Base-by-base conservation (phyloP, 2,113 vertebrate species). In the Merops nubicus region DNA sequence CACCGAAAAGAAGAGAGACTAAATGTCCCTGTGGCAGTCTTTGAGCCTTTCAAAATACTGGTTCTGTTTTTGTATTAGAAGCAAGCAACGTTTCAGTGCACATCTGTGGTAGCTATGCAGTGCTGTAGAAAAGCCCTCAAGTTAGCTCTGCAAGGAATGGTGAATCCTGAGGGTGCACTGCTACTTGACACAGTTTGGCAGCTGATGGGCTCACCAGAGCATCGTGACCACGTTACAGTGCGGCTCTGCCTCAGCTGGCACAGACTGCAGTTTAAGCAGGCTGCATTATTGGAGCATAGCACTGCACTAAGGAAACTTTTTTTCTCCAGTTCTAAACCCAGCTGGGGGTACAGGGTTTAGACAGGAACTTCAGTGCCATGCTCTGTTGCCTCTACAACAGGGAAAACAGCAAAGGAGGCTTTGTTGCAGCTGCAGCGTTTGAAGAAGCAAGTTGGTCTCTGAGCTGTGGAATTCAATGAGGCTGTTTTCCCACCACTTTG, bases 171-270 rank as follows among this genome's bases (percentile, higher is more conserved):
- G 76, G 47, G 17, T 3, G 1, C 15, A 2, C 34, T 50, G 74
- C 69, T 70, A 1, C 82, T 57, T 9, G 31, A 11, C 45, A 40
- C 28, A 15, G 31, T 68, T 31, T 25, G 70, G 1, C 89, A 18
- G 15, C 38, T 36, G n/a, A 4, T 31, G 69, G 76, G 28, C 45
- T 60, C 68, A 47, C 36, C 33, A 36, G 38, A 86, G 64, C 81
- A 20, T 38, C 0, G 0, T 36, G 50, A 43, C 43, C 90, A 31
- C 0, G 0, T 23, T 28, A 26, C 2, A 1, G 60, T 16, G 51
- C 4, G 4, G 43, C 56, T 59, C 62, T 48, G 50, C 48, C 77
- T 75, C 48, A 47, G 54, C 82, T 67, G 60, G 38, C 57, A 42
- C 59, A 33, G 38, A 5, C 64, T 78, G 73, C 4, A 3, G 33